Evolutionary conservation across 2,113 vertebrate genomes (phyloP), one percentile per base, ranked within the genome.

Genomic region (Pyrgilauda ruficollis): DNA sequence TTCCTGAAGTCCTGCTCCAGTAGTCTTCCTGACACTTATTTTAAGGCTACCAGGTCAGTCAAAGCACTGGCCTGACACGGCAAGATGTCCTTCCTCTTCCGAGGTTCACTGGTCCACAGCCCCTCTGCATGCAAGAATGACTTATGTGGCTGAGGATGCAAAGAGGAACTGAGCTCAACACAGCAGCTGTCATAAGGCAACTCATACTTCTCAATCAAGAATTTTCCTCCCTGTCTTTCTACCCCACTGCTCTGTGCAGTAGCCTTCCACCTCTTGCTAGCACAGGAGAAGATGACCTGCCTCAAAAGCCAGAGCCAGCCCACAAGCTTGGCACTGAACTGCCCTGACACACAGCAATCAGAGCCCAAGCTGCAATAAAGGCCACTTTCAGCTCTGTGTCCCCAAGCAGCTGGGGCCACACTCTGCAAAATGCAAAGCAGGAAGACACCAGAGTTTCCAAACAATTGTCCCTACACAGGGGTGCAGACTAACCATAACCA

Each of bases 251-350:
- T 67, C 58, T 33, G 7, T 22, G 28, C 55, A 58, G 37, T 7
- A 0, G 16, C 26, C 21, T 91, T 41, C 20, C 41, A 67, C 31
- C 61, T 81, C 43, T 35, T 55, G 20, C 0, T 0, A 43, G n/a
- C 61, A 26, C 47, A 43, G 63, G 11, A 75, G 16, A 61, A 69
- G 13, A 46, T 2, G 7, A n/a, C 11, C 30, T 19, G 30, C 31
- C 49, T 55, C 62, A 66, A 63, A 85, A 64, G 47, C 13, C 63
- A 87, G 49, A 68, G 52, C 8, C 80, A 87, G 72, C 14, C 11
- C 20, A 17, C 0, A 1, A 49, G 24, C 16, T 53, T 23, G 11
- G 55, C 70, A 58, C 43, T 46, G 50, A 78, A 43, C 17, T 27
- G 10, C 27, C 61, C n/a, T 27, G n/a, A 67, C 69, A 61, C 27